phyloP scores from a whole-genome alignment of 2,888 invertebrate species.

The Tipula vernalis region DNA sequence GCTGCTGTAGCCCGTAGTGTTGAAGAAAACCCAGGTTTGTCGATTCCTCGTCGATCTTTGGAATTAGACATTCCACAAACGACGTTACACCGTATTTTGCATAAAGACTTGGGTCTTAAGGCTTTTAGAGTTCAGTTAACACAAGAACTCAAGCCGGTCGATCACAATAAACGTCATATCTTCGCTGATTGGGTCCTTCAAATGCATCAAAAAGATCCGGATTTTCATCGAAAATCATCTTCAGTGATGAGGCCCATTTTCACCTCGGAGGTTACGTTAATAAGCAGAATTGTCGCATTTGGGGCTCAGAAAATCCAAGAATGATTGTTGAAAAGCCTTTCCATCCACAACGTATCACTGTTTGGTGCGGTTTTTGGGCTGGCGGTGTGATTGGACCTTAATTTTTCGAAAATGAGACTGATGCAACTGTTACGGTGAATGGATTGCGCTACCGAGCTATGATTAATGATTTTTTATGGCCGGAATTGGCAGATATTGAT shows the following conservation, averaged over 20 bases:
- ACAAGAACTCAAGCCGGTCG: too few relatives aligned
- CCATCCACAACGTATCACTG: slow-evolving; percentile 11
- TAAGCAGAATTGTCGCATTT: neutral
- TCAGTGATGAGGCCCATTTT: neutral
- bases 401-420: slow-evolving; percentile 6
- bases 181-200: too few relatives aligned
- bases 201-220: too few relatives aligned
- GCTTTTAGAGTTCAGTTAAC: too few relatives aligned
- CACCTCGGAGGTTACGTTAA: neutral
- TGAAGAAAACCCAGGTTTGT: too few relatives aligned
- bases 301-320: slow-evolving; percentile 6
- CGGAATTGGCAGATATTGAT: neutral
- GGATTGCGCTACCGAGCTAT: neutral
- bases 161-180: too few relatives aligned
- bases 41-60: too few relatives aligned
- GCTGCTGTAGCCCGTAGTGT: too few relatives aligned
- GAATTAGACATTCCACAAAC: too few relatives aligned
- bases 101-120: too few relatives aligned
- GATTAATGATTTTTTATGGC: slow-evolving; percentile 10
- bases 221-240: too few relatives aligned
- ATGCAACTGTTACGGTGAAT: neutral
- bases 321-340: neutral
- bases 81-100: too few relatives aligned
- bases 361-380: slow-evolving; percentile 11
- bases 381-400: slow-evolving; percentile 7